These are phyloP conservation scores for Alca torda DNA, from an alignment of 2,797 vertebrate species.

Conservation along the genomic window DNA sequence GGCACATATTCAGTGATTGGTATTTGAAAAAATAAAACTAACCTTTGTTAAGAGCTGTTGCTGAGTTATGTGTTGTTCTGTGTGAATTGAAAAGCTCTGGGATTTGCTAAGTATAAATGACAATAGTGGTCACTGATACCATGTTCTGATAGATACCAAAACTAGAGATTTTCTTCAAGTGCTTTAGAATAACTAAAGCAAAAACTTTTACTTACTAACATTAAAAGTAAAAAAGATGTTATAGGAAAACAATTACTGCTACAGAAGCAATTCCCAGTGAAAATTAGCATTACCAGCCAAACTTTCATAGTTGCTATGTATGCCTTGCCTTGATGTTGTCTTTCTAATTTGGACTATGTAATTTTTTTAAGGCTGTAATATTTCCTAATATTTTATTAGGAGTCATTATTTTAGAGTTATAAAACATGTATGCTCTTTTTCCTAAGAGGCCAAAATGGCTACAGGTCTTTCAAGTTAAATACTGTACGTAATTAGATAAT, in stretches of 20 bases:
- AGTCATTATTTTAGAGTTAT: slow-evolving; percentile 52
- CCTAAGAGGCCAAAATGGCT: slow-evolving; percentile 54
- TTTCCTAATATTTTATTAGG: slow-evolving; percentile 27
- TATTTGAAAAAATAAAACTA: neutral
- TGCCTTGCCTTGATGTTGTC: neutral
- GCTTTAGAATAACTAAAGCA: neutral
- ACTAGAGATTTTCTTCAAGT: neutral
- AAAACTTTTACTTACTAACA: neutral
- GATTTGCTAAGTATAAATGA: neutral
- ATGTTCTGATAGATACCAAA: neutral
- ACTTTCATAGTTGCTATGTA: neutral
- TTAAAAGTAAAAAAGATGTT: neutral
- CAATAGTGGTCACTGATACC: neutral
- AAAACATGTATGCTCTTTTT: slow-evolving; percentile 59
- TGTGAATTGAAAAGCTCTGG: neutral
- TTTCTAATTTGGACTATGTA: neutral
- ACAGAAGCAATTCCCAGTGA: neutral
- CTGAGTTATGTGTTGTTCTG: neutral
- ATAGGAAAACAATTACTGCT: neutral
- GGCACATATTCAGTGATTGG: neutral
- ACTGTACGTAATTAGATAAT: slow-evolving; percentile 30
- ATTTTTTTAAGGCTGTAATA: neutral
- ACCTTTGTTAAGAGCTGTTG: neutral
- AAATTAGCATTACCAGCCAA: neutral
- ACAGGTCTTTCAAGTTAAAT: slow-evolving; percentile 64